A percentile compares a stretch with the other conserved stretches of the same genome.
phyloP scores from a whole-genome alignment of 2,888 invertebrate species.

The Ophioninae sp. region DNA sequence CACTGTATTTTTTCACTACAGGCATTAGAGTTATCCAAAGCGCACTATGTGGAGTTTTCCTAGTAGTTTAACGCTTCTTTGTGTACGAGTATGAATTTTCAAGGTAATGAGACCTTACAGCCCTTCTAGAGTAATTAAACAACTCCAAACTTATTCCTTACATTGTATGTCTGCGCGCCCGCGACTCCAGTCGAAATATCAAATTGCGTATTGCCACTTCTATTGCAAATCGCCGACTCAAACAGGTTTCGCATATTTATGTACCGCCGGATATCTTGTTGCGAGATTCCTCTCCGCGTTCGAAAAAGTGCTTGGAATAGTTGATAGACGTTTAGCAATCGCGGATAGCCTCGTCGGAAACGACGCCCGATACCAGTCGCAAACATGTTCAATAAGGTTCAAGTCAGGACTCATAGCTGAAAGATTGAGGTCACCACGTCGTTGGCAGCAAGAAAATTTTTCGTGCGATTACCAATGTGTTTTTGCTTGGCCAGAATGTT shows the following conservation, averaged over 20 bases:
- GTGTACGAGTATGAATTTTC: no score
- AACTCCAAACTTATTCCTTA: no score
- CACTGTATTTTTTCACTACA: no score
- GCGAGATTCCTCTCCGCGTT: neutral
- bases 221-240: neutral
- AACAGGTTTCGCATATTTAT: neutral
- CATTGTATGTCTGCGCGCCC: no score
- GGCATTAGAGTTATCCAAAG: no score
- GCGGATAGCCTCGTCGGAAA: neutral
- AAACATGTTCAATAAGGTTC: slow-evolving; percentile 9
- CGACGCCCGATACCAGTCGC: neutral
- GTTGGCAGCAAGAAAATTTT: neutral
- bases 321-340: neutral
- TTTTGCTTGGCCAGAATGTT: neutral
- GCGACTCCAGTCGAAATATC: no score
- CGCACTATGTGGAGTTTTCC: no score
- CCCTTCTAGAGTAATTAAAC: no score
- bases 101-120: no score
- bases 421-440: neutral
- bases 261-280: neutral
- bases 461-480: neutral
- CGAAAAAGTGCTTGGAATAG: neutral
- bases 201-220: neutral
- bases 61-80: no score
- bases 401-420: slow-evolving; percentile 5